A percentile compares a stretch with the other conserved stretches of the same genome.
phyloP scores from a whole-genome alignment of 2,888 invertebrate species.

The Trissoscelio sp. region DNA sequence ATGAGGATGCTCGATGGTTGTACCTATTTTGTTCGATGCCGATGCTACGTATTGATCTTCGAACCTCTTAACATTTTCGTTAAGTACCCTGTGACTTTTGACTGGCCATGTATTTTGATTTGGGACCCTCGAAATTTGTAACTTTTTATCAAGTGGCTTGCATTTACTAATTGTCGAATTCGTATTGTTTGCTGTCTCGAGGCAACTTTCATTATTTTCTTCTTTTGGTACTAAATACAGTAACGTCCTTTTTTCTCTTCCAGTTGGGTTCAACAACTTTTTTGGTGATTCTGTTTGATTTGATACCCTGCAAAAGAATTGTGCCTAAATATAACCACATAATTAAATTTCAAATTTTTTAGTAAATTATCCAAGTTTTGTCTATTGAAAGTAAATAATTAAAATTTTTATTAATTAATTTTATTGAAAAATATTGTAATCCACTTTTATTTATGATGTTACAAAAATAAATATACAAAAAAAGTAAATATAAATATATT shows the following conservation, averaged over 20 bases:
- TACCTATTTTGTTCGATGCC: slow-evolving; percentile 37
- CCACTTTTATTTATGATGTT: too few relatives aligned
- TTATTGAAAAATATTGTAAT: not conserved
- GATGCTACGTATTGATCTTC: slow-evolving; percentile 45
- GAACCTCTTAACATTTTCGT: slow-evolving; percentile 33
- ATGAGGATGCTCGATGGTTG: slow-evolving; percentile 13
- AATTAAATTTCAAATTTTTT: too few relatives aligned
- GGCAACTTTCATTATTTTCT: slow-evolving; percentile 35
- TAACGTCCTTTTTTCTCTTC: slow-evolving; percentile 53
- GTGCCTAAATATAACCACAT: too few relatives aligned
- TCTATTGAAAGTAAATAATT: too few relatives aligned
- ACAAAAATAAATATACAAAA: too few relatives aligned
- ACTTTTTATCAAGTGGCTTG: slow-evolving; percentile 8
- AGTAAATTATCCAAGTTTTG: too few relatives aligned
- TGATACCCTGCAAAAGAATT: slow-evolving; percentile 46
- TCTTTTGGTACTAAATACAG: slow-evolving; percentile 63
- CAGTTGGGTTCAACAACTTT: slow-evolving; percentile 21
- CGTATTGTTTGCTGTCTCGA: not conserved
- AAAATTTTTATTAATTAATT: not conserved
- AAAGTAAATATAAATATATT: too few relatives aligned
- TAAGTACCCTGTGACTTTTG: slow-evolving; percentile 20
- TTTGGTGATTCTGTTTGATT: slow-evolving; percentile 4
- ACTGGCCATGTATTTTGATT: slow-evolving; percentile 23
- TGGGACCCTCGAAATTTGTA: not conserved
- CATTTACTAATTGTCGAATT: slow-evolving; percentile 28